These are phyloP conservation scores for Sorex araneus DNA, from an alignment of 2,113 vertebrate species.

Conservation along the genomic window DNA sequence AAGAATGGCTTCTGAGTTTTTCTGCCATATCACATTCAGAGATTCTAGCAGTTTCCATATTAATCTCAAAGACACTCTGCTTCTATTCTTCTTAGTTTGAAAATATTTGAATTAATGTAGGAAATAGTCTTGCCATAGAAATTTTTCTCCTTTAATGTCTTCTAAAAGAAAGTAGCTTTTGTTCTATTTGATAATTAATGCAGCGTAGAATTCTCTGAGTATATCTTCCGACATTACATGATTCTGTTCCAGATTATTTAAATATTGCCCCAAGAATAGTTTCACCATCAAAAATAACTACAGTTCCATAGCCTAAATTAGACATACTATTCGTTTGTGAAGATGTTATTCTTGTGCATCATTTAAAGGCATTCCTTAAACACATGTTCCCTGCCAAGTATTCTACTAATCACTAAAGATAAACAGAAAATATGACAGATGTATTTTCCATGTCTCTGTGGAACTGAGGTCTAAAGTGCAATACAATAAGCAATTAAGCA, in stretches of 20 bases:
- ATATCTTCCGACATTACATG: background rate
- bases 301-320: background rate
- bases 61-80: background rate
- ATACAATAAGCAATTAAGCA: background rate
- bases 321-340: background rate
- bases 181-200: conserved; percentile 27
- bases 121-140: background rate
- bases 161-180: background rate
- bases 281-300: background rate
- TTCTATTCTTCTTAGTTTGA: background rate
- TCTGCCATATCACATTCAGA: background rate
- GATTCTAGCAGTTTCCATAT: background rate
- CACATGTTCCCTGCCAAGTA: background rate
- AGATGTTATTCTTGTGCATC: background rate
- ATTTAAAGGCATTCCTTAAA: background rate
- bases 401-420: background rate
- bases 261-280: background rate
- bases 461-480: background rate
- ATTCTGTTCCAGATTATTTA: conserved; percentile 9
- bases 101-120: background rate
- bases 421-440: background rate
- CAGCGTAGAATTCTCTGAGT: background rate
- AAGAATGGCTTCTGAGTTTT: background rate
- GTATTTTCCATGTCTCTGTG: background rate
- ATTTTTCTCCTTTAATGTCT: background rate